Base-by-base conservation (phyloP, 2,113 vertebrate species). In the Aviceda subcristata region DNA sequence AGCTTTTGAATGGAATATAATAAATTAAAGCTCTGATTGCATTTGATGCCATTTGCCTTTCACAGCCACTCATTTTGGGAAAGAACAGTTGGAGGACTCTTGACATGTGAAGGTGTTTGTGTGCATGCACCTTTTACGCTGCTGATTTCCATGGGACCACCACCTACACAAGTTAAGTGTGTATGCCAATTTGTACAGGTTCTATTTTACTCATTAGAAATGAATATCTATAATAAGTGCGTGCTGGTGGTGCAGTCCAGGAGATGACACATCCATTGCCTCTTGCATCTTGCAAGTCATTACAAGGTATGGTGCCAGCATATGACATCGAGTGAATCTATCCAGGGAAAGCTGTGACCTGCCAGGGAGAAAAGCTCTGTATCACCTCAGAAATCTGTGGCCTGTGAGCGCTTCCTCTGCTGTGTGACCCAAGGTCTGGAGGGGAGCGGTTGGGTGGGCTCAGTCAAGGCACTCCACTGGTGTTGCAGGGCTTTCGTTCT, bases 291-390 rank as follows among this genome's bases (percentile, higher is more conserved):
- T 51, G 32, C 29, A 77, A 21, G 34, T 71, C 18, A 9, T 38
- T 55, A 51, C 38, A 36, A 45, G 63, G 20, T 39, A 1, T 8
- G 18, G 5, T 90, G 71, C 39, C 1, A 4, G 13, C 0, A 0
- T 60, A 7, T 14, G 34, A 22, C 8, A 5, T 15, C 0, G 5
- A 63, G 22, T 36, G 46, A 76, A 23, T 60, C 53, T 24, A 1
- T 46, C 20, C 34, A 46, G 48, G 64, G 69, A 51, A 81, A 34
- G 19, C 26, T 62, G 45, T 84, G 38, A 59, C 36, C 15, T 43
- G 34, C 30, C 13, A 9, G n/a, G 38, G 36, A 80, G 26, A 8
- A 75, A 81, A 94, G 27, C 34, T 38, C 7, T 57, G 51, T 30
- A 14, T 57, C 15, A 5, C 36, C 55, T 62, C 59, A 32, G 26